These are phyloP conservation scores for Apus apus DNA, from an alignment of 2,113 vertebrate species.

Conservation along the genomic window DNA sequence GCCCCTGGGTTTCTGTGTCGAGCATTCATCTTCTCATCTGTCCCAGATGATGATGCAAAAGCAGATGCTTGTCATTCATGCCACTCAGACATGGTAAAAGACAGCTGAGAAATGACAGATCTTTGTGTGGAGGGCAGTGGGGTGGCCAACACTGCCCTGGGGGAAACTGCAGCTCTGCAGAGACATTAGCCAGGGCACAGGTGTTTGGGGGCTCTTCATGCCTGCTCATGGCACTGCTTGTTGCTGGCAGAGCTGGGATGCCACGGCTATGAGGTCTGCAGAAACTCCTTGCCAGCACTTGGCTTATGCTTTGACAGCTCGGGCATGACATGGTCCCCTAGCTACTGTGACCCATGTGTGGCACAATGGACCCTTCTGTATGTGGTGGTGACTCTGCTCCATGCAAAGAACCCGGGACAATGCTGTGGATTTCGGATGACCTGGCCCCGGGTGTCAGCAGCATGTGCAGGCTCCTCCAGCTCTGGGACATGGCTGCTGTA, in stretches of 20 bases:
- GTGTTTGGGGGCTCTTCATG: neutral
- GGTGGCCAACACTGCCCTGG: neutral
- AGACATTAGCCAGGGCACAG: neutral
- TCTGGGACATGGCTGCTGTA: neutral
- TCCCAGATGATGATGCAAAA: neutral
- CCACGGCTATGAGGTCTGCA: neutral
- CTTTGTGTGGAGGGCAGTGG: neutral
- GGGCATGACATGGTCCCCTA: neutral
- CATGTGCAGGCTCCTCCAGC: neutral
- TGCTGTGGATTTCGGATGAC: neutral
- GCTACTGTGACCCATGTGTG: neutral
- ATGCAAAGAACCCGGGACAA: neutral
- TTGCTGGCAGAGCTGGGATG: neutral
- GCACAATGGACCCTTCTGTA: neutral
- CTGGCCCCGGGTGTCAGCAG: accelerated
- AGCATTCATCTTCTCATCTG: neutral
- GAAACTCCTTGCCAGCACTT: neutral
- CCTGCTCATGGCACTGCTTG: neutral
- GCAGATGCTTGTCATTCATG: neutral
- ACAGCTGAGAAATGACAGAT: neutral
- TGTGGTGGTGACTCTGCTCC: too few species aligned
- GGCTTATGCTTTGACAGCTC: neutral
- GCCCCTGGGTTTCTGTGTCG: neutral
- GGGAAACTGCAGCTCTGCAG: neutral
- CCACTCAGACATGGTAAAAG: conserved; percentile 14